Percentiles rank a stretch among this genome's conserved stretches.
These are phyloP conservation scores for Flexamia atlantica DNA, from an alignment of 2,888 invertebrate species.

Conservation along the genomic window DNA sequence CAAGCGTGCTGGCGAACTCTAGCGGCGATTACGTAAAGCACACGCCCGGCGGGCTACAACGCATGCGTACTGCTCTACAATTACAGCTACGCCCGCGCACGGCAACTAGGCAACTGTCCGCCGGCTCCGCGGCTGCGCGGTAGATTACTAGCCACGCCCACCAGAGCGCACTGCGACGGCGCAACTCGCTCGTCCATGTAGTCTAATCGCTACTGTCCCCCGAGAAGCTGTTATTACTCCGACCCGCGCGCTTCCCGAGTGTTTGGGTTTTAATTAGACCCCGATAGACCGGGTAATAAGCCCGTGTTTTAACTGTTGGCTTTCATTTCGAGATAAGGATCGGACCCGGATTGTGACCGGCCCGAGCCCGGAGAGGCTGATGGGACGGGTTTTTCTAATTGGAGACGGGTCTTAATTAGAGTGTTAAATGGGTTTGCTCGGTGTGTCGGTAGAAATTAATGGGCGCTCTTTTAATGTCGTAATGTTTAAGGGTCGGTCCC, in stretches of 20 bases:
- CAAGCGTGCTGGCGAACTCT: background rate
- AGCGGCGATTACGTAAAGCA: slow-evolving; percentile 19
- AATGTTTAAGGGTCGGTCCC: no score
- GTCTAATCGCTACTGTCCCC: slow-evolving; percentile 33
- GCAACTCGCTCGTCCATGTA: background rate
- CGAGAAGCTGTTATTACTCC: slow-evolving; percentile 20
- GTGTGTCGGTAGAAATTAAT: background rate
- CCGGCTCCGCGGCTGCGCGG: slow-evolving; percentile 12
- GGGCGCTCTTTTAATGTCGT: no score
- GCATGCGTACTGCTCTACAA: slow-evolving; percentile 13
- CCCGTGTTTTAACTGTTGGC: slow-evolving; percentile 38
- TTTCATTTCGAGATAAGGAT: slow-evolving; percentile 36
- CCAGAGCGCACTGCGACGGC: background rate
- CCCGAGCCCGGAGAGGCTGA: background rate
- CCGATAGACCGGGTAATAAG: slow-evolving; percentile 30
- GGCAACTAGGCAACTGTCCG: slow-evolving; percentile 20
- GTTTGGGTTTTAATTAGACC: slow-evolving; percentile 38
- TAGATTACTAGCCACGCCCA: slow-evolving; percentile 10
- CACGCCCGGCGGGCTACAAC: background rate
- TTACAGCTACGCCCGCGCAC: slow-evolving; percentile 2
- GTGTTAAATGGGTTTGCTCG: slow-evolving; percentile 17
- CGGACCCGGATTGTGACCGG: background rate
- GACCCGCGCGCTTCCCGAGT: background rate
- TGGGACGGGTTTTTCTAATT: slow-evolving; percentile 36
- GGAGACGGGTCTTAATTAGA: slow-evolving; percentile 19